Evolutionary conservation across 2,113 vertebrate species (phyloP).

Genomic region (Spilogale gracilis): DNA sequence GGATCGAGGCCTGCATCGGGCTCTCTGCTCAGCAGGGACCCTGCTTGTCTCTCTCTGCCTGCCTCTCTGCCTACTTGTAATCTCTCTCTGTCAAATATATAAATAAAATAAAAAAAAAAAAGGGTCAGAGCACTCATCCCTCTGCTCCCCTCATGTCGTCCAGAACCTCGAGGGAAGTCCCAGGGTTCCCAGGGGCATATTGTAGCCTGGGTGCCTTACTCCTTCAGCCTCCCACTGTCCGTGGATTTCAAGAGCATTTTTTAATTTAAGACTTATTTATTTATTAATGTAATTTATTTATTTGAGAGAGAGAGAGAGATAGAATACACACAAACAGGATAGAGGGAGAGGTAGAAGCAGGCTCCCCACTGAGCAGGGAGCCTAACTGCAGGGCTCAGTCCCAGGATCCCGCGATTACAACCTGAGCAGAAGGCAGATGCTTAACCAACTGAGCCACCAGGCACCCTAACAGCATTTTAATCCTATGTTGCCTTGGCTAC

Average conservation of each 20-base stretch:
- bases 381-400: background rate
- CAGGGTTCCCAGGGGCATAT: background rate
- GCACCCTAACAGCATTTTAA: background rate
- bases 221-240: background rate
- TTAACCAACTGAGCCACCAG: background rate
- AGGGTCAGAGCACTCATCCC: background rate
- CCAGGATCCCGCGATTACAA: background rate
- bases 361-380: too few relatives aligned
- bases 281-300: too few relatives aligned
- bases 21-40: too few relatives aligned
- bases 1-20: too few relatives aligned
- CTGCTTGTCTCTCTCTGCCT: too few relatives aligned
- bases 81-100: too few relatives aligned
- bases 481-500: background rate
- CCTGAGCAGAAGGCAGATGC: background rate
- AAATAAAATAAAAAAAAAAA: too few relatives aligned
- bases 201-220: accelerated
- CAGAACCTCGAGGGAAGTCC: background rate
- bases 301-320: too few relatives aligned
- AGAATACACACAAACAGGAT: too few relatives aligned
- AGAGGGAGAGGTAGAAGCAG: too few relatives aligned
- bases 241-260: background rate
- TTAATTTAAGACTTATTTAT: too few relatives aligned
- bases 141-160: background rate
- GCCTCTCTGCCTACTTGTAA: too few relatives aligned